Percentiles rank a stretch among this genome's conserved stretches.
Evolutionary conservation across 2,113 vertebrate genomes (phyloP).

Genomic region (Mastomys natalensis): DNA sequence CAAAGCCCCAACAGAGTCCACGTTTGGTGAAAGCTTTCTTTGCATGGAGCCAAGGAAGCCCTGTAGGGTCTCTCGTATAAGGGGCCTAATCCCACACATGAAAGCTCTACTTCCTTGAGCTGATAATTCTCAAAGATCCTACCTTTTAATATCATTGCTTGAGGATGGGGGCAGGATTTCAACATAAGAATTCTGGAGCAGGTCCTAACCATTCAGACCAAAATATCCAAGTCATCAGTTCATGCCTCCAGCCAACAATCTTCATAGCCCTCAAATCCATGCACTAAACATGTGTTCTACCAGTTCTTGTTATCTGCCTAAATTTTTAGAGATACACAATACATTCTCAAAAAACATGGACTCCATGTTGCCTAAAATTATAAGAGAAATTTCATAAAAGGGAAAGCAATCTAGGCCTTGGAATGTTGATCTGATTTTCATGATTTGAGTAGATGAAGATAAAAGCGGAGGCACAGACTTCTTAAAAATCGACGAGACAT

Average conservation of each 20-base stretch:
- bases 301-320: not conserved
- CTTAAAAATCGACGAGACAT: not conserved
- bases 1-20: not conserved
- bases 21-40: not conserved
- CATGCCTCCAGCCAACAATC: not conserved
- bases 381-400: not conserved
- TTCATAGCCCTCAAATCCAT: not conserved
- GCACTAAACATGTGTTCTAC: not conserved
- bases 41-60: not conserved
- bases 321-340: not conserved
- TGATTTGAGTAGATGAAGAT: slow-evolving; percentile 47
- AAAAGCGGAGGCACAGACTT: not conserved
- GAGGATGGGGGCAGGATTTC: not conserved
- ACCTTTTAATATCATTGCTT: not conserved
- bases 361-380: not conserved
- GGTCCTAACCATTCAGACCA: not conserved
- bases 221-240: not conserved
- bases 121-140: not conserved
- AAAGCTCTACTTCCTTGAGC: not conserved
- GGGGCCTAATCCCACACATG: not conserved
- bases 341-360: not conserved
- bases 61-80: not conserved
- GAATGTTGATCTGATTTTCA: not conserved
- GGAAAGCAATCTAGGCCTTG: not conserved
- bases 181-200: not conserved